Conservation (phyloP, 2,113 vertebrate species). For the Quiscalus mexicanus region DNA sequence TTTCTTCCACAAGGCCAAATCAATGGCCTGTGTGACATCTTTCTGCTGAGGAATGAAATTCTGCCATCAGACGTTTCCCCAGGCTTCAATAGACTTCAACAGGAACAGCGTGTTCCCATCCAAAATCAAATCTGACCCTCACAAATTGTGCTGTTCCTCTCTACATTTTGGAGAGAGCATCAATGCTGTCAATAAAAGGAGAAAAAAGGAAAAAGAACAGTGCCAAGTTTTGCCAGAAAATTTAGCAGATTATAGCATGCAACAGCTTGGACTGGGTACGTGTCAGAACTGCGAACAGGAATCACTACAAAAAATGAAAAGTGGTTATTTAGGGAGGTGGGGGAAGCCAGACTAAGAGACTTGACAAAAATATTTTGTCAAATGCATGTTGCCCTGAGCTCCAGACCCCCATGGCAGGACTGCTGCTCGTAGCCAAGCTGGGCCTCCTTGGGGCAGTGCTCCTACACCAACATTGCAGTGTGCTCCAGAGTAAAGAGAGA, state of each 20-base stretch:
- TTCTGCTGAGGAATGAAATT: background rate
- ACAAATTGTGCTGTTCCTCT: background rate
- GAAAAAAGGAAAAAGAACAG: background rate
- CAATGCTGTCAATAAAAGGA: background rate
- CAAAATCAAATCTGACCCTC: background rate
- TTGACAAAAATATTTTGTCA: background rate
- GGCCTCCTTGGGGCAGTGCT: background rate
- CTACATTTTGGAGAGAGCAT: background rate
- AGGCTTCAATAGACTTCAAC: background rate
- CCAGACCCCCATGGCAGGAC: rapidly evolving
- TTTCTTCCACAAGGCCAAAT: background rate
- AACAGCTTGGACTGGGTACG: constrained; percentile 23
- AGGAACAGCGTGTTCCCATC: background rate
- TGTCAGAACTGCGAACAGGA: background rate
- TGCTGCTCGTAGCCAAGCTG: background rate
- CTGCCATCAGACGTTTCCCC: background rate
- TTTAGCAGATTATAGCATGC: background rate
- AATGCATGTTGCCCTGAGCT: background rate
- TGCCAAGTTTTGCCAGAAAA: background rate
- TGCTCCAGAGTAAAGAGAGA: rapidly evolving
- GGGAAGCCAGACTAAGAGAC: background rate
- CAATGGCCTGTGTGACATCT: background rate
- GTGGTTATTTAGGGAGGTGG: background rate
- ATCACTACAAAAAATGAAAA: background rate
- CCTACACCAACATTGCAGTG: rapidly evolving